Evolutionary conservation across 2,113 vertebrate species (phyloP).

Genomic region (Tichodroma muraria): DNA sequence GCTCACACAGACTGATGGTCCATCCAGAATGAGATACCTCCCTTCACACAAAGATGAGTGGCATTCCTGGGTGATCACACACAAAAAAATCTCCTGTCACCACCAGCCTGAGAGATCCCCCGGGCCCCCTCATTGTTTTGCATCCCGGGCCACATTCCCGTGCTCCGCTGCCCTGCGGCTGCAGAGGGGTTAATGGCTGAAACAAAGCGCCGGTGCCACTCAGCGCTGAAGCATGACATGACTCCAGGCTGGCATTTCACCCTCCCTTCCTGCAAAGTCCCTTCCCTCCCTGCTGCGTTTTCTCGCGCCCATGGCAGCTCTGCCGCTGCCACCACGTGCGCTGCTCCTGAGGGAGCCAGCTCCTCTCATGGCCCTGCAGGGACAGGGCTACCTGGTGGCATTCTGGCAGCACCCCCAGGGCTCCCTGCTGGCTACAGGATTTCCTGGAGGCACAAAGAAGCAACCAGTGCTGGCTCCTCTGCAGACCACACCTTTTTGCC

Average conservation of each 20-base stretch:
- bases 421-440: background rate
- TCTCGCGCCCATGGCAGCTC: background rate
- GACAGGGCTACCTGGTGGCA: background rate
- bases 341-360: background rate
- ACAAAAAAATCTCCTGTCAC: background rate
- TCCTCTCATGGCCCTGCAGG: rapidly evolving
- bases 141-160: rapidly evolving
- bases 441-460: background rate
- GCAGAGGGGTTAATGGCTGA: background rate
- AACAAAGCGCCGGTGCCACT: rapidly evolving
- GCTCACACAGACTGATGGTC: background rate
- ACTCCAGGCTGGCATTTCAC: background rate
- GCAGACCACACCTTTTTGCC: background rate
- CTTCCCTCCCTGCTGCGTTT: background rate
- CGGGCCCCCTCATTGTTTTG: background rate
- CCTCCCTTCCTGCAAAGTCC: background rate
- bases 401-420: background rate
- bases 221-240: background rate
- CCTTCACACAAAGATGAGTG: background rate
- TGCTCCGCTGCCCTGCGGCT: background rate
- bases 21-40: background rate
- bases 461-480: rapidly evolving
- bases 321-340: rapidly evolving
- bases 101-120: background rate
- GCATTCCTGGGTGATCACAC: background rate